Evolutionary conservation across 2,888 invertebrate genomes (phyloP), one percentile per base, ranked within the genome.

Genomic region (Strigamia crassipes): DNA sequence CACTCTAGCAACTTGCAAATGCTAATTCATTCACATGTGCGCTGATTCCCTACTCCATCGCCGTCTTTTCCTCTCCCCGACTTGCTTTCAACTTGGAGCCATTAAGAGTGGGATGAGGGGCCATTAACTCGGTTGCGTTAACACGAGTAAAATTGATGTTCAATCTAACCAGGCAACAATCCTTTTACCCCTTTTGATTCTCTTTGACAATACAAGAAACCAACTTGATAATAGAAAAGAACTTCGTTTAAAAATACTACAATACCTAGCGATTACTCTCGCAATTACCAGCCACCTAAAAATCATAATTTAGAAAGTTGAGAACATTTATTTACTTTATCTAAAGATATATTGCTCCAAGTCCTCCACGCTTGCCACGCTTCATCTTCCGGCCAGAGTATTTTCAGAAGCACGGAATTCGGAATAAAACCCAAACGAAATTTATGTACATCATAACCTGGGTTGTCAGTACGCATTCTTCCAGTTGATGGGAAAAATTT

Each of bases 381-480:
- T 23, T 61, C 61, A 61, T 78, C 78, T 78, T 78, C 78, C 34
- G 78, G 78, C 78, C 78, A 78, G 38, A 78, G 78, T 18, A 78
- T 78, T 41, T 78, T 78, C 38, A 78, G n/a, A 34, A 78, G 78
- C 78, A 78, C 78, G 34, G 78, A 78, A 78, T 78, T 78, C n/a
- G 31, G 78, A 38, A 78, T 78, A 15, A 78, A 41, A 38, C 78
- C 78, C 18, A 34, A 34, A 31, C 78, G 78, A 78, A 78, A 61
- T 61, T 61, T 61, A 61, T 61, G 61, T 21, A 61, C 61, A 61
- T 61, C 61, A 61, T 61, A 61, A 61, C 61, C 61, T 61, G 61
- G 23, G 61, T 61, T 61, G 61, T 61, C 61, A 61, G 61, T 61
- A 23, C 61, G 18, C 61, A 61, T 61, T 18, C 23, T 61, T 61